Conservation (phyloP, 1,140 invertebrate species). For the Chrysoperla carnea region DNA sequence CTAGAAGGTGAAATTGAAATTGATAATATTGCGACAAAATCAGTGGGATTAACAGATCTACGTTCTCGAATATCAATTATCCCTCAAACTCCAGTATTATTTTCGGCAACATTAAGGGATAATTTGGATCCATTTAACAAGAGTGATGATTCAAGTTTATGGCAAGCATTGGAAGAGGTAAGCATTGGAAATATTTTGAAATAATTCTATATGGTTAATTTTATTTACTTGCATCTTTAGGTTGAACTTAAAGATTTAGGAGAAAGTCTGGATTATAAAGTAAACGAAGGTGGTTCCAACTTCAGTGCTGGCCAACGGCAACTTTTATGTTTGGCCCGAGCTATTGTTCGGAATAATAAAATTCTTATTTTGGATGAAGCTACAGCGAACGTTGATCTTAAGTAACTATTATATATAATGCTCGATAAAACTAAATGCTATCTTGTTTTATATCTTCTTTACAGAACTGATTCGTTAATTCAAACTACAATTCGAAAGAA, state of each 20-base stretch:
- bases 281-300: constrained; percentile 54
- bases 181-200: not conserved
- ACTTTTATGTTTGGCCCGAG: constrained; percentile 59
- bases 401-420: constrained; percentile 22
- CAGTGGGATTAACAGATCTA: constrained; percentile 20
- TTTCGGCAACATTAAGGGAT: constrained; percentile 35
- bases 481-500: constrained; percentile 38
- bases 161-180: constrained; percentile 16
- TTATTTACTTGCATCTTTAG: constrained; percentile 11
- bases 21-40: constrained; percentile 24
- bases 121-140: constrained; percentile 45
- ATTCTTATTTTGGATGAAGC: constrained; percentile 73
- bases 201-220: not conserved
- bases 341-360: constrained; percentile 56
- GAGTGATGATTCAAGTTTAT: constrained; percentile 19
- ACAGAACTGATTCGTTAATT: constrained; percentile 41
- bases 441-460: constrained; percentile 9
- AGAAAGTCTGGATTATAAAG: constrained; percentile 25
- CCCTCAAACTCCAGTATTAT: constrained; percentile 49
- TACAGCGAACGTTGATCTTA: constrained; percentile 63
- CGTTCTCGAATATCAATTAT: constrained; percentile 44
- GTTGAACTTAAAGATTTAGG: constrained; percentile 41
- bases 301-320: constrained; percentile 68
- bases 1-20: constrained; percentile 40
- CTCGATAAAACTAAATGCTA: not conserved